Conservation (phyloP, 2,113 vertebrate species). For the Zeus faber region DNA sequence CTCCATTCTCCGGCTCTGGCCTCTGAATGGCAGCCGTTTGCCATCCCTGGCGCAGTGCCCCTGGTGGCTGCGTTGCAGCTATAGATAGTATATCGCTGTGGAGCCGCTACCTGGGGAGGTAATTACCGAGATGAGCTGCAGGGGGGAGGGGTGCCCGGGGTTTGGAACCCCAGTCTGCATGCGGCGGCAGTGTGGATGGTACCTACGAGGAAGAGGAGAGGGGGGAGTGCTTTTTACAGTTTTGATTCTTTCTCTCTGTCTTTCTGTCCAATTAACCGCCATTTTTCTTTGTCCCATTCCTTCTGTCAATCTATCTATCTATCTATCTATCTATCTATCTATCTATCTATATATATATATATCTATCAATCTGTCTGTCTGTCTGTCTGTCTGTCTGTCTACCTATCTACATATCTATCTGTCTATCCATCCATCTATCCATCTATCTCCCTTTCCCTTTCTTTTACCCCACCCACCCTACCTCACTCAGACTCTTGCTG, state of each 20-base stretch:
- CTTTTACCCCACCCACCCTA: neutral
- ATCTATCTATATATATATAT: neutral
- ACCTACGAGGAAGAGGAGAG: too few species aligned
- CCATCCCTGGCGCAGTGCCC: conserved; percentile 59
- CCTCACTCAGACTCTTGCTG: conserved; percentile 10
- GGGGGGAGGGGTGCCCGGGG: conserved; percentile 16
- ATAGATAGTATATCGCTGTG: conserved; percentile 37
- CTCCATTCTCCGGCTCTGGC: conserved; percentile 40
- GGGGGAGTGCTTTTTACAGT: neutral
- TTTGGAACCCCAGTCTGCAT: too few species aligned
- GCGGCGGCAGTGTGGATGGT: too few species aligned
- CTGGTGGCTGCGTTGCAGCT: conserved; percentile 38
- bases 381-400: neutral
- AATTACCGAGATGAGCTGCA: conserved; percentile 65
- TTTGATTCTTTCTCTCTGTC: neutral
- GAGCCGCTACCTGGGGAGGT: conserved; percentile 65
- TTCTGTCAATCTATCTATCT: conserved; percentile 1
- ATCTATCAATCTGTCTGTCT: neutral
- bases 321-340: neutral
- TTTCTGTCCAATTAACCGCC: neutral
- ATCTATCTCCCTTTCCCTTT: too few species aligned
- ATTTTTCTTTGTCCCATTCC: conserved; percentile 16
- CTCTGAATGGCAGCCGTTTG: conserved; percentile 62
- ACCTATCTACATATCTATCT: neutral
- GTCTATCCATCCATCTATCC: neutral